Conservation (phyloP, 2,888 invertebrate species). For the Slavum lentiscoides region DNA sequence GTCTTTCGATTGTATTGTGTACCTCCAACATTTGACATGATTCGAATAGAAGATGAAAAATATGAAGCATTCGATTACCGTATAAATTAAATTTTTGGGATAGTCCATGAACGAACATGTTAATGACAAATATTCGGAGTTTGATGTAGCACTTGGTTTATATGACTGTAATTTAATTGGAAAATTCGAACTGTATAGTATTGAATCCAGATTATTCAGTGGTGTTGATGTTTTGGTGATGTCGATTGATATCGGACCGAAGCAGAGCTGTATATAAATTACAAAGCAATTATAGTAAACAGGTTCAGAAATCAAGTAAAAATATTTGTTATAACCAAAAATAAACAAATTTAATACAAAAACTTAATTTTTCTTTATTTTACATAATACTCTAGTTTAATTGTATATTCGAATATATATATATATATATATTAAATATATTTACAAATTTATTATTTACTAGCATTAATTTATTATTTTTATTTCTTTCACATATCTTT, state of each 20-base stretch:
- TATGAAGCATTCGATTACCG: constrained; percentile 69
- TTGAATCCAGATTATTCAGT: constrained; percentile 76
- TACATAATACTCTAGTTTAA: too few species aligned
- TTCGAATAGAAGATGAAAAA: constrained; percentile 61
- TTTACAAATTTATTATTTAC: too few species aligned
- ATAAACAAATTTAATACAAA: too few species aligned
- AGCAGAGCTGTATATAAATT: too few species aligned
- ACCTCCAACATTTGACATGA: constrained; percentile 26
- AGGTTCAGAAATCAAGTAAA: too few species aligned
- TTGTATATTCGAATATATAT: too few species aligned
- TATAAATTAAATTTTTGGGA: constrained; percentile 79
- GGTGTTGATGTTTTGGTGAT: constrained; percentile 64
- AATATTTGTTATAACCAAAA: too few species aligned
- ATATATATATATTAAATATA: too few species aligned
- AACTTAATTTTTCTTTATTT: too few species aligned
- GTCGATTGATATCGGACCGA: background rate
- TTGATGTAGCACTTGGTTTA: constrained; percentile 60
- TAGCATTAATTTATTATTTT: too few species aligned
- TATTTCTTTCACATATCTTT: too few species aligned
- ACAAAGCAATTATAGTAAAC: too few species aligned
- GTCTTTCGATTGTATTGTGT: constrained; percentile 28
- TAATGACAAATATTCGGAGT: constrained; percentile 84
- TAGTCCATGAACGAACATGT: constrained; percentile 76
- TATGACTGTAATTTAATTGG: constrained; percentile 65
- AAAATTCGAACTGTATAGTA: constrained; percentile 71